Base-by-base conservation (phyloP, 2,888 invertebrate species). In the Pristionchus mayeri region DNA sequence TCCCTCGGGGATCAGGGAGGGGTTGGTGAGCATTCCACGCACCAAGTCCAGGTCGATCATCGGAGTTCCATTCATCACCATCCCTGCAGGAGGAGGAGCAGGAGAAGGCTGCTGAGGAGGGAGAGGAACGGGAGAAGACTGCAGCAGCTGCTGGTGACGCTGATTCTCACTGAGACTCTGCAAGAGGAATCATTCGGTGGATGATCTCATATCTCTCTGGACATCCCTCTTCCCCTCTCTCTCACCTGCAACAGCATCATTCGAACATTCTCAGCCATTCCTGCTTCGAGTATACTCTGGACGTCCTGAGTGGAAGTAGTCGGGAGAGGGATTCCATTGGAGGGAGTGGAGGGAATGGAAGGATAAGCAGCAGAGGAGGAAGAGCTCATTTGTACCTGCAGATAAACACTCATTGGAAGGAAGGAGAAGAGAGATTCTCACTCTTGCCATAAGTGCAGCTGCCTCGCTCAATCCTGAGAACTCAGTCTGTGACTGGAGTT, bases 121-220 rank as follows among this genome's bases (percentile, higher is more conserved):
- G 21, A 21, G 21, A 18, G 54, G 13, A 4, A 21, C 54, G 21
- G 54, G 37, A 21, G 18, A 18, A 3, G n/a, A 9, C 67, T 67
- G 67, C 67, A 37, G 67, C 67, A 21, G n/a, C 40, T 40, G 71
- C 40, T 71, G 71, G 2, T 71, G 63, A 30, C 34, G 71, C 71
- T 40, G 71, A 21, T 71, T 40, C 11, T 40, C 11, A 13, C 6
- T 44, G n/a, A n/a, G n/a, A 24, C 40, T 71, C 71, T 71, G 71
- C n/a, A 71, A 44, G 63, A 71, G 18, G 54, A n/a, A 54, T 54
- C 13, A 54, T 54, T 7, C 21, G 54, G 54, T 54, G 44, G 13
- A 44, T 9, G 44, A 13, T 44, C n/a, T n/a, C n/a, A n/a, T n/a
- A n/a, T n/a, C n/a, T n/a, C n/a, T n/a, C n/a, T n/a, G n/a, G n/a